A percentile compares a stretch with the other conserved stretches of the same genome.
Conservation (phyloP, 2,888 invertebrate species). For the Papilio demoleus region DNA sequence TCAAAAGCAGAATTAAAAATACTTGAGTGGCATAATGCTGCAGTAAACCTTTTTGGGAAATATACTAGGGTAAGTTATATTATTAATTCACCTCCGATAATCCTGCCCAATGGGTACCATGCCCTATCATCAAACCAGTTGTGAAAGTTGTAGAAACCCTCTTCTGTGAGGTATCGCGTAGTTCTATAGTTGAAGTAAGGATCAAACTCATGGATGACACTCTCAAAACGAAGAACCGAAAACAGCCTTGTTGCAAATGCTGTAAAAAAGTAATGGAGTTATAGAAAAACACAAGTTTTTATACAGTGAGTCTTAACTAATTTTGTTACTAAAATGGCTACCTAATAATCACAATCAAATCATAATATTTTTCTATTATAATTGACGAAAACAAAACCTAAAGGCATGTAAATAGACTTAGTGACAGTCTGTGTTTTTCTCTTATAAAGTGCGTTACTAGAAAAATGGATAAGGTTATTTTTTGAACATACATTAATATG, state of each 20-base stretch:
- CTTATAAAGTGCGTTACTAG: not conserved
- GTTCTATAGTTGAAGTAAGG: constrained; percentile 99
- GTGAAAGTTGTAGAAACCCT: constrained; percentile 98
- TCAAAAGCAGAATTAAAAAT: too few relatives aligned
- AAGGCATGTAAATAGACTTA: too few relatives aligned
- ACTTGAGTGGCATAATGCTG: too few relatives aligned
- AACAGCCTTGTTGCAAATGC: constrained; percentile 97
- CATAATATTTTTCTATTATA: too few relatives aligned
- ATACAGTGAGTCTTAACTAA: not conserved
- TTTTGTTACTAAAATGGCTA: constrained; percentile 5
- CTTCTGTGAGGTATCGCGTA: constrained; percentile 95
- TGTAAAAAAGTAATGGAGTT: constrained; percentile 68
- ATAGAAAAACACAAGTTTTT: not conserved
- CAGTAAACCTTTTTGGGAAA: too few relatives aligned
- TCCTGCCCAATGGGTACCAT: constrained; percentile 98
- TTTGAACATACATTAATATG: too few relatives aligned
- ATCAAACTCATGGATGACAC: constrained; percentile 99
- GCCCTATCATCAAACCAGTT: constrained; percentile 99
- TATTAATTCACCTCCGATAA: constrained; percentile 91
- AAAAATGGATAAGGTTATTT: not conserved
- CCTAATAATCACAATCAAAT: too few relatives aligned
- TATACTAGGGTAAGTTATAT: too few relatives aligned
- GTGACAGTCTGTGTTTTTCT: not conserved
- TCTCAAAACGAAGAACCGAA: constrained; percentile 97
- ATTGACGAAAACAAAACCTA: too few relatives aligned